phyloP scores from a whole-genome alignment of 2,888 invertebrate genomes.

The Gnatocerus cornutus region DNA sequence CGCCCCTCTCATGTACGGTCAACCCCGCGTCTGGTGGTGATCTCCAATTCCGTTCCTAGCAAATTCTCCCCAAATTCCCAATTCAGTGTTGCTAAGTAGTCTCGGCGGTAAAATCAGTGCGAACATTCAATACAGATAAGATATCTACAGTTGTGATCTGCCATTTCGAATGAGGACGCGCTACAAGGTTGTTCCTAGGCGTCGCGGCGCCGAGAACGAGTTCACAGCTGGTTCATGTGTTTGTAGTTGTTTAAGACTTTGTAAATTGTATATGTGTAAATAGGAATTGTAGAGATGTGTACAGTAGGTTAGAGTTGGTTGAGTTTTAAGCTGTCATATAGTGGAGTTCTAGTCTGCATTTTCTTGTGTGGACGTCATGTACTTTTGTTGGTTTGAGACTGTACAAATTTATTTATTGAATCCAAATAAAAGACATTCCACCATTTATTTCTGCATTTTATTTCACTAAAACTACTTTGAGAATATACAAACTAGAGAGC shows the following conservation, averaged over 20 bases:
- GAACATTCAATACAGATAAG: conserved; percentile 45
- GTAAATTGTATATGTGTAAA: conserved; percentile 62
- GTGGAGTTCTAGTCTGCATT: conserved; percentile 26
- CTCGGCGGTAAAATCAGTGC: conserved; percentile 38
- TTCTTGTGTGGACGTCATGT: conserved; percentile 23
- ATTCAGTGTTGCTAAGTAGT: conserved; percentile 33
- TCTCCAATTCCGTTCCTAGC: conserved; percentile 9
- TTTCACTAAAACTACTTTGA: too few species aligned
- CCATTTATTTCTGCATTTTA: too few species aligned
- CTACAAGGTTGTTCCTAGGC: conserved; percentile 26
- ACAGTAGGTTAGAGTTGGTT: conserved; percentile 52
- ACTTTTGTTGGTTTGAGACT: conserved; percentile 25
- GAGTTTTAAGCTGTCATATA: conserved; percentile 25
- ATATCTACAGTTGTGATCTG: conserved; percentile 43
- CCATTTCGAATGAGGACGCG: conserved; percentile 43
- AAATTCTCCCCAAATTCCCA: too few species aligned
- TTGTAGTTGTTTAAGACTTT: conserved; percentile 38
- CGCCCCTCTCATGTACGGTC: conserved; percentile 69
- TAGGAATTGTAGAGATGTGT: conserved; percentile 58
- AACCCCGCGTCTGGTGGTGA: conserved; percentile 68
- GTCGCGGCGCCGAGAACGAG: conserved; percentile 3
- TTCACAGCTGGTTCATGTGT: conserved; percentile 26
- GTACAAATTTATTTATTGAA: conserved; percentile 47
- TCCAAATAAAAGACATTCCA: conserved; percentile 42
- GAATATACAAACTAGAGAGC: too few species aligned